Percentiles rank a stretch among this genome's conserved stretches.
Evolutionary conservation across 35 echinoderm and acorn worm species (phyloP).

Genomic region (Amphiura filiformis): DNA sequence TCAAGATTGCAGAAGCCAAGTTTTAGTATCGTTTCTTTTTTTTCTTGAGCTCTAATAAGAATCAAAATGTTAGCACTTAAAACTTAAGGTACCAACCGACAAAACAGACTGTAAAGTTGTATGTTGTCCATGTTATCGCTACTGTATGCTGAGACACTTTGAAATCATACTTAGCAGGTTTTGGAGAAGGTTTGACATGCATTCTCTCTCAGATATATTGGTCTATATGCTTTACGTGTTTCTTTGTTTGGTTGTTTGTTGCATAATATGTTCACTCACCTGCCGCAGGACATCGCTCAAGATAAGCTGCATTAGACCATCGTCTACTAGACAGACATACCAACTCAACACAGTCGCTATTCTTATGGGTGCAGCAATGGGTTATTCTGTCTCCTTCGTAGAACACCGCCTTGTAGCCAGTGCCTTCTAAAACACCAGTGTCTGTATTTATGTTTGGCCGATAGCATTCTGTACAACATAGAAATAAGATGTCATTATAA

Average conservation of each 20-base stretch:
- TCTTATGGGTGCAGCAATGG: not conserved
- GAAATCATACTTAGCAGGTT: not conserved
- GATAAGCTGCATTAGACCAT: not conserved
- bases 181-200: not conserved
- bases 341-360: not conserved
- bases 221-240: too few relatives aligned
- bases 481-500: too few relatives aligned
- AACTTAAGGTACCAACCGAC: too few relatives aligned
- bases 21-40: too few relatives aligned
- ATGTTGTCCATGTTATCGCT: not conserved
- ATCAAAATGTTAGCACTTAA: too few relatives aligned
- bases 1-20: too few relatives aligned
- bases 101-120: too few relatives aligned
- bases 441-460: not conserved
- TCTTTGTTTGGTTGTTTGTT: too few relatives aligned
- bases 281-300: not conserved
- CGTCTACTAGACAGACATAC: not conserved
- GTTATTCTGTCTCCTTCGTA: not conserved
- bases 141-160: not conserved
- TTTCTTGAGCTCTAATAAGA: too few relatives aligned
- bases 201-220: too few relatives aligned
- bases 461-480: not conserved
- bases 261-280: not conserved
- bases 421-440: not conserved
- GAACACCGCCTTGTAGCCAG: not conserved